Evolutionary conservation across 2,888 invertebrate species (phyloP).

Genomic region (Charanyca ferruginea): DNA sequence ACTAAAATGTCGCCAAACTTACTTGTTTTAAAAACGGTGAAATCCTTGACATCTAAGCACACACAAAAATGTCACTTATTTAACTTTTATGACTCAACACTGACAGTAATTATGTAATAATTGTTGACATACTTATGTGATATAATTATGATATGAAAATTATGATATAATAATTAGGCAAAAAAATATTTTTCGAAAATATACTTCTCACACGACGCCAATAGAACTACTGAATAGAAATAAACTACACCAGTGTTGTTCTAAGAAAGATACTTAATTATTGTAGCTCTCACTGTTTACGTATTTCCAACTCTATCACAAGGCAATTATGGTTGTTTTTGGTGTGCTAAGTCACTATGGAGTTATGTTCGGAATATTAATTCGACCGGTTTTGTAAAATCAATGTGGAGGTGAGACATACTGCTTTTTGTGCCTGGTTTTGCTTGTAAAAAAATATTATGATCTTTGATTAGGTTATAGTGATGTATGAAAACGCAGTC

Average conservation of each 20-base stretch:
- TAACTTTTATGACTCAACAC: constrained; percentile 9
- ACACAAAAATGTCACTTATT: constrained; percentile 19
- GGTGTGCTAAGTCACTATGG: background rate
- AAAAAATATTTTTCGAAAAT: constrained; percentile 11
- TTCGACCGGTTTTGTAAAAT: constrained; percentile 55
- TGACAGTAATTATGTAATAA: constrained; percentile 9
- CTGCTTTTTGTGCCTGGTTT: constrained; percentile 37
- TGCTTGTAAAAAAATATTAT: constrained; percentile 18
- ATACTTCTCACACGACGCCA: constrained; percentile 38
- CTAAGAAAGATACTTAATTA: constrained; percentile 47
- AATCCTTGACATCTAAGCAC: constrained; percentile 56
- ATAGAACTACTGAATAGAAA: constrained; percentile 46
- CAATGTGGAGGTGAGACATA: constrained; percentile 26
- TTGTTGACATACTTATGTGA: background rate
- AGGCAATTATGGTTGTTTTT: constrained; percentile 5
- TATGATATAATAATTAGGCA: too few species aligned
- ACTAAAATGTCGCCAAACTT: constrained; percentile 39
- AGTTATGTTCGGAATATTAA: constrained; percentile 53
- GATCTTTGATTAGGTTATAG: constrained; percentile 27
- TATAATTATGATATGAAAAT: background rate
- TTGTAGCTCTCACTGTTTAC: constrained; percentile 11
- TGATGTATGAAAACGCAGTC: background rate
- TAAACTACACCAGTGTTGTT: constrained; percentile 33
- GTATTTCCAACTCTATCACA: constrained; percentile 8
- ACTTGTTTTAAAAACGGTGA: constrained; percentile 74